phyloP scores from a whole-genome alignment of 2,797 vertebrate genomes.

The Jordanella pulchra region DNA sequence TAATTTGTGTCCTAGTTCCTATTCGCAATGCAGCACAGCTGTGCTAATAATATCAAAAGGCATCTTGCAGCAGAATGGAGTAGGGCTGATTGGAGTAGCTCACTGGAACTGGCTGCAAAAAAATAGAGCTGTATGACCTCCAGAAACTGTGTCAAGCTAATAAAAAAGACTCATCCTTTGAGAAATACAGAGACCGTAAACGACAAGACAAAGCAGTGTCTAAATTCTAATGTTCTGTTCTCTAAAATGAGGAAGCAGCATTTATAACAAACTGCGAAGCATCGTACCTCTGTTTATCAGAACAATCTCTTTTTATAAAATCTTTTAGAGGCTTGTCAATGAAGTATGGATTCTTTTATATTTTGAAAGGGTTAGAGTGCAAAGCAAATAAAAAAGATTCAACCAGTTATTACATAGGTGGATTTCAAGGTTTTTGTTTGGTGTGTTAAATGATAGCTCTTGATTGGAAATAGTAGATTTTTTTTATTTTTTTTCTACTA shows the following conservation, averaged over 20 bases:
- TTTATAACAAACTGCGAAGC: conserved; percentile 10
- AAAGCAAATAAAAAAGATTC: conserved; percentile 4
- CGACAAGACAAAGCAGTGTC: conserved; percentile 20
- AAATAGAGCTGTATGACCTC: background rate
- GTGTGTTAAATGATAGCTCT: too few relatives aligned
- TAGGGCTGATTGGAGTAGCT: conserved; percentile 4
- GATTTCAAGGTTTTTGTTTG: background rate
- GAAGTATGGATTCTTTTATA: conserved; percentile 16
- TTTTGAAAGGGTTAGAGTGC: conserved; percentile 19
- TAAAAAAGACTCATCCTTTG: conserved; percentile 38
- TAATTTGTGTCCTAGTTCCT: conserved; percentile 1
- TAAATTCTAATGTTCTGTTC: conserved; percentile 18
- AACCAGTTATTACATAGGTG: conserved; percentile 2
- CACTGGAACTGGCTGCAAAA: background rate
- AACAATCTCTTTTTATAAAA: conserved; percentile 2
- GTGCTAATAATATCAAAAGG: background rate
- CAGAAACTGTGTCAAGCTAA: background rate
- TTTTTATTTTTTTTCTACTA: too few relatives aligned
- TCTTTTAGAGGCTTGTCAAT: conserved; percentile 2
- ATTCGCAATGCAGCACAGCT: background rate
- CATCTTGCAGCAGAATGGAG: background rate
- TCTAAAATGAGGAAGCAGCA: conserved; percentile 22
- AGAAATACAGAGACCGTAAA: conserved; percentile 33
- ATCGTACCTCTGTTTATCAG: conserved; percentile 7
- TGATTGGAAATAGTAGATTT: too few relatives aligned